Base-by-base conservation (phyloP, 2,888 invertebrate genomes). In the Drosophila melanosoma region DNA sequence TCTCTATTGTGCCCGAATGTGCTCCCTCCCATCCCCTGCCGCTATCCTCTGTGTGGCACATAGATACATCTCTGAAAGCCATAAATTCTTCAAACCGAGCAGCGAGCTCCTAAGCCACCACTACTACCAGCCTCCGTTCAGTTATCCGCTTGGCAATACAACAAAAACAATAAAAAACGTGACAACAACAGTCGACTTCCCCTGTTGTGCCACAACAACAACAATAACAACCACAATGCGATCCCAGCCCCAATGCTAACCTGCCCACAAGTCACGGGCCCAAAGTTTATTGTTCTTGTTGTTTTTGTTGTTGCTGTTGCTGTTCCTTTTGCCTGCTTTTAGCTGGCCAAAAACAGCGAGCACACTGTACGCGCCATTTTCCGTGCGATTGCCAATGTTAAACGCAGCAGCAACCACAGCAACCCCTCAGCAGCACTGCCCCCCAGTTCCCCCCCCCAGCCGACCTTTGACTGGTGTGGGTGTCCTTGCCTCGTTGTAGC, bases 71-170 rank as follows among this genome's bases (percentile, higher is more conserved):
- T 87, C 79, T 78, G 80, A 77, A 83, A 77, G 84, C 89, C 87
- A 90, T 90, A 90, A 90, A 90, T 91, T 90, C 90, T 82, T 91
- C 90, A 89, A 89, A 83, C 81, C 64, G 78, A 79, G 76, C 88
- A 61, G 74, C 69, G 67, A 84, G 81, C 81, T 78, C 70, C 89
- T 86, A 82, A 88, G 65, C 82, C 72, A 69, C 81, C 87, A 64
- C 57, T 58, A 58, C 36, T 58, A 58, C 36, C 49, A 40, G 35
- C 36, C 61, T 57, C 48, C 36, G 20, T 60, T 32, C 63, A 64
- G 66, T 61, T 79, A 79, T 79, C 81, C 76, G 68, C 81, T 69
- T 73, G 64, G 86, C 90, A 86, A 88, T 90, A 86, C 90, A 89
- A 86, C 86, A 86, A 86, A 86, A 85, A 89, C 90, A 86, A 89